Base-by-base conservation (phyloP, 2,888 invertebrate species). In the Rhogogaster chlorosoma region DNA sequence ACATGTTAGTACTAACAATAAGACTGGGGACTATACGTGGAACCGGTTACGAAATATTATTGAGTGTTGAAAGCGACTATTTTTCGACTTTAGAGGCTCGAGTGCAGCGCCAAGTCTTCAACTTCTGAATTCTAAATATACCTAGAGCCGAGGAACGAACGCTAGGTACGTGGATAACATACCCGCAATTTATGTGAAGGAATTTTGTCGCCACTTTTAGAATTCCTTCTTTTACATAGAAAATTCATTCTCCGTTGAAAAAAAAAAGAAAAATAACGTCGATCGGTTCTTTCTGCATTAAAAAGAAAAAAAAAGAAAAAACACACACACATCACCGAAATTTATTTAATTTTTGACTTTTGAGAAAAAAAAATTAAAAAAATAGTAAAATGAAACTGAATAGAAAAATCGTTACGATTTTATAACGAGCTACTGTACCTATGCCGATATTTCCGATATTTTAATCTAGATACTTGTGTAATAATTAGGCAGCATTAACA, bases 41-140 rank as follows among this genome's bases (percentile, higher is more conserved):
- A 67, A 5, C 6, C 67, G 71, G 71, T 73, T 73, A 73, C 71
- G 71, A 73, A 73, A 73, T 73, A 73, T 36, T 73, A 73, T 42
- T n/a, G 42, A 73, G 42, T 73, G 71, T 73, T 73, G 71, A 73
- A 73, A 73, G 38, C 38, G 71, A 42, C 22, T 73, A 73, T 73
- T 73, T 73, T 73, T 73, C 71, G 42, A 73, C 42, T 73, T 73
- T 73, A 10, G 38, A 73, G 42, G 42, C 29, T 32, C 67, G 15
- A 32, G 26, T 7, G 26, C 57, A 67, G 67, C 32, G 67, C 67
- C 67, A 67, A 67, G 67, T 32, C 67, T 67, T 32, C 67, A 4
- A 67, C 67, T 67, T 67, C 32, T 32, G 18, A 67, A 10, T 67
- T 67, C 15, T 67, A 67, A 67, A 67, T 67, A 67, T 67, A 67